Evolutionary conservation across 2,888 invertebrate species (phyloP), one percentile per base, ranked within the genome.

Genomic region (Drosophila algonquin): DNA sequence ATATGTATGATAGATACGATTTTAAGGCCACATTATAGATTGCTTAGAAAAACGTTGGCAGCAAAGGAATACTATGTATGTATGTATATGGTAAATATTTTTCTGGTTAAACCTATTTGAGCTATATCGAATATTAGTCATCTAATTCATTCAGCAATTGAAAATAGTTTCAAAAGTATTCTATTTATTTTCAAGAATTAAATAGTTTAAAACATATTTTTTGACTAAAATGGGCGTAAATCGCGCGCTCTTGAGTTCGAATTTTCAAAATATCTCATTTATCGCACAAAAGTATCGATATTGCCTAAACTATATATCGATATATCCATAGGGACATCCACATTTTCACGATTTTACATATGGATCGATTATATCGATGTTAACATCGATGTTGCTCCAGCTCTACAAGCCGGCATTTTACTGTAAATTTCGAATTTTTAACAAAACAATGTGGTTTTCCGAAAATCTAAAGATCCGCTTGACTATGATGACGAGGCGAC

Each of bases 1-100:
- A 56, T 72, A 52, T 24, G 10, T 21, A 27, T 82, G 88, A 82
- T 87, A 69, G 73, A 82, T 82, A 63, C 54, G 75, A 67, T 72
- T 79, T 81, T 82, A 82, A 82, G 68, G 53, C 77, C 63, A 32
- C 61, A 57, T 73, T 46, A 75, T 54, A 60, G 58, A 78, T 76
- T 63, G 46, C 21, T n/a, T 14, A 1, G 5, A 44, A n/a, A 46
- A 52, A 53, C 24, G 52, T 24, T 46, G 40, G 52, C 30, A 65
- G 64, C 21, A 27, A 48, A 21, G 5, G 3, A 21, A 21, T 18
- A 18, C 5, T 14, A 54, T n/a, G n/a, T n/a, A n/a, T n/a, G n/a
- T n/a, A n/a, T n/a, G n/a, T n/a, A n/a, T 18, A 54, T 40, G 16
- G 12, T 12, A 18, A 21, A 14, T 18, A 7, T 14, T 3, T 32